Evolutionary conservation across 23 tunicate genomes (phyloP).

Genomic region (Phallusia fumigata): DNA sequence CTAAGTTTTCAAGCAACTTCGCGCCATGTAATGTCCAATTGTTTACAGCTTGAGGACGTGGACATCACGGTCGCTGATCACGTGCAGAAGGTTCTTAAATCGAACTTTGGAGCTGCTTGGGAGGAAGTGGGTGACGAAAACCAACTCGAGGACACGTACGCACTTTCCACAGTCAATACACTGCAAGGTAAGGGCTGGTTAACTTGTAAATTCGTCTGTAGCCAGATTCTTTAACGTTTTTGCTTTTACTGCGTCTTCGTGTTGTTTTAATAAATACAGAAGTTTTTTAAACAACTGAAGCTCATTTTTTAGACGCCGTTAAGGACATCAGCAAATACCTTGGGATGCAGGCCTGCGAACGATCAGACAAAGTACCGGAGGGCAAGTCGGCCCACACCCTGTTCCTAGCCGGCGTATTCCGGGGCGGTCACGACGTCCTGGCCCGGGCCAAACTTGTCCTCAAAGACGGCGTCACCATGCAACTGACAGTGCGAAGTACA

Average conservation of each 20-base stretch:
- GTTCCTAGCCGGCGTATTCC: slow-evolving; percentile 78
- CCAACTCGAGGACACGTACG: slow-evolving; percentile 92
- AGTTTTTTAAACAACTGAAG: too few relatives aligned
- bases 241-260: too few relatives aligned
- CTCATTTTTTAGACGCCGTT: slow-evolving; percentile 75
- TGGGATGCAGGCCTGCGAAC: slow-evolving; percentile 98
- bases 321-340: slow-evolving; percentile 76
- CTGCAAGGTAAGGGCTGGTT: slow-evolving; percentile 48
- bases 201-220: too few relatives aligned
- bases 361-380: slow-evolving; percentile 92
- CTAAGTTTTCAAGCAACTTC: too few relatives aligned
- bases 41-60: slow-evolving; percentile 70
- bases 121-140: slow-evolving; percentile 91
- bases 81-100: slow-evolving; percentile 83
- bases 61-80: slow-evolving; percentile 95
- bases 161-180: slow-evolving; percentile 64
- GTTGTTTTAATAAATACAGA: too few relatives aligned
- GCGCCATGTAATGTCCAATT: too few relatives aligned
- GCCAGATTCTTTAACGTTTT: too few relatives aligned
- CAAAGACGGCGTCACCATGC: slow-evolving; percentile 95
- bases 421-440: slow-evolving; percentile 92
- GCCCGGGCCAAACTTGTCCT: slow-evolving; percentile 91
- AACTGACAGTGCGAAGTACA: slow-evolving; percentile 88
- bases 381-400: slow-evolving; percentile 84
- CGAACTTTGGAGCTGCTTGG: slow-evolving; percentile 95